Evolutionary conservation across 2,797 vertebrate species (phyloP), one percentile per base, ranked within the genome.

Genomic region (Crocidura indochinensis): DNA sequence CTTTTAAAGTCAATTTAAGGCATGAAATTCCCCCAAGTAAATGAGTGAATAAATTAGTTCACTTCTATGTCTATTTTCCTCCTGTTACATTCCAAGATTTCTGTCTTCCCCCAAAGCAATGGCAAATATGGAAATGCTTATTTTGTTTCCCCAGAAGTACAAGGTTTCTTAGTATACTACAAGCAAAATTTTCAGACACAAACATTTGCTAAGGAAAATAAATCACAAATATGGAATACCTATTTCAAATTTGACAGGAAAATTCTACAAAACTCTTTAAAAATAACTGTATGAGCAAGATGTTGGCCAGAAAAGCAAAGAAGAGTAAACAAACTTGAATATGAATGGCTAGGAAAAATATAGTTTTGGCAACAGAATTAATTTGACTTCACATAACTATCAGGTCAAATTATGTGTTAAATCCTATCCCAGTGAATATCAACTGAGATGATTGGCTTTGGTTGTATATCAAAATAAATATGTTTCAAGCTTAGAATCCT

Each of bases 161-260:
- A 95, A 62, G 46, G 10, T 92, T 97, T 94, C 95, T 97, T 97
- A 97, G 92, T 96, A 95, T 11, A 84, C 51, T 92, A 78, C 87
- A 95, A 94, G 64, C 56, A 93, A 93, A 97, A 94, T 95, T 96
- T 74, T 53, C 2, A n/a, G 96, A 96, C 90, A 91, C 77, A 92
- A 94, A 95, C 53, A 95, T 93, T 95, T 89, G 72, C n/a, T 65
- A 38, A 46, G 69, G 87, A 51, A 74, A 93, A 93, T 46, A 93
- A 94, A 92, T 94, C 76, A 62, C 64, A 89, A 95, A 73, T 77
- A 75, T 20, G 62, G 75, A 95, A 93, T 81, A 94, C 60, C 62
- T 94, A 90, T 82, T 90, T 91, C 73, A 92, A 90, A 92, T 91
- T 85, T 94, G 86, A 84, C 84, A 91, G 60, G 65, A 65, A 76